phyloP scores from a whole-genome alignment of 2,113 vertebrate species.

The Climacteris rufus region DNA sequence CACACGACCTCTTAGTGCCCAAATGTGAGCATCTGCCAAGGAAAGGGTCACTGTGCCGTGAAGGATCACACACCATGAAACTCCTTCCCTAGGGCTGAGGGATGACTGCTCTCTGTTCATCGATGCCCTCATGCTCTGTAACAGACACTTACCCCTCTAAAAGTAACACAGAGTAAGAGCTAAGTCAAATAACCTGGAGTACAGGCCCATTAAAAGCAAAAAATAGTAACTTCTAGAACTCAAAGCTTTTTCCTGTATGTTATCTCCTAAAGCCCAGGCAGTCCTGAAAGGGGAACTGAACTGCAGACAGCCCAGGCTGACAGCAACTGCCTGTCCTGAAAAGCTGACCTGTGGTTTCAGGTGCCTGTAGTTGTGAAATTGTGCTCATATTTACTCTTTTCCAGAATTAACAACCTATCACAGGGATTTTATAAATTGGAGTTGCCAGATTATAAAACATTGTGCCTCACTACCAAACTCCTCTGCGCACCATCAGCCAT shows the following conservation, averaged over 20 bases:
- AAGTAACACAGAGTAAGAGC: background rate
- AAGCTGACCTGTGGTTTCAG: background rate
- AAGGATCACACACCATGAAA: too few relatives aligned
- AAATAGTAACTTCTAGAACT: background rate
- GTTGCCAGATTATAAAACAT: background rate
- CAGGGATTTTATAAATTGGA: background rate
- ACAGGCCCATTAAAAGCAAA: background rate
- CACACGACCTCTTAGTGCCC: background rate
- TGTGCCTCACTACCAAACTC: background rate
- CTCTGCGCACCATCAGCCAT: rapidly evolving
- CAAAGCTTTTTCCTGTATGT: background rate
- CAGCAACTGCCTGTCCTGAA: background rate
- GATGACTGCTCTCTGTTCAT: rapidly evolving
- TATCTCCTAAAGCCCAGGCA: background rate
- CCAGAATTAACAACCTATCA: rapidly evolving
- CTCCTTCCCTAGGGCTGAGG: background rate
- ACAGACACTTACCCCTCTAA: background rate
- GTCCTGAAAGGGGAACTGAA: rapidly evolving
- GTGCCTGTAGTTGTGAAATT: background rate
- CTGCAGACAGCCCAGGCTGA: background rate
- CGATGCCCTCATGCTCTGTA: rapidly evolving
- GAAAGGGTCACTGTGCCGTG: background rate
- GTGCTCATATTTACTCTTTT: background rate
- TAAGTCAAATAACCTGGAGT: background rate
- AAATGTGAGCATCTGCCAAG: background rate